These are phyloP conservation scores for Phaetusa simplex DNA, from an alignment of 2,113 vertebrate genomes.

Conservation along the genomic window DNA sequence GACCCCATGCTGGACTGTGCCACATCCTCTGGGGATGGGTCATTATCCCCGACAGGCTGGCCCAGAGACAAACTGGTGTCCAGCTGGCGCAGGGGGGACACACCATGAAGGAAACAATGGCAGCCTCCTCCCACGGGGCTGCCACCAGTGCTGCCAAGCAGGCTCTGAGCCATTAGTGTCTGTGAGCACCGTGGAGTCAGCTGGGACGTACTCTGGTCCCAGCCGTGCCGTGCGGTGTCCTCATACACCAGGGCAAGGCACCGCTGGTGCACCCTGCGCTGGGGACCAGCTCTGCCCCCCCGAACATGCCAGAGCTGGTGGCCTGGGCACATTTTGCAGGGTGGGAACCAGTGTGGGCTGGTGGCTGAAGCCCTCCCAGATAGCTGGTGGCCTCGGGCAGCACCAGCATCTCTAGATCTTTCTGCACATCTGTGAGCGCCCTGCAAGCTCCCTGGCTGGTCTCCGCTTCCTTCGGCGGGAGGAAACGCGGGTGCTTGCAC, in stretches of 20 bases:
- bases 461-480: background rate
- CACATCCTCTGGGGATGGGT: background rate
- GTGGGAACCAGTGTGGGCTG: background rate
- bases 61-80: background rate
- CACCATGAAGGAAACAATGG: accelerated
- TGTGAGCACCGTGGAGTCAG: accelerated
- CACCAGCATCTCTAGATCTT: background rate
- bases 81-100: background rate
- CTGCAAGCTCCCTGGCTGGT: background rate
- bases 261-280: accelerated
- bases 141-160: background rate
- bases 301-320: background rate
- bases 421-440: background rate
- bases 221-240: background rate
- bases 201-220: background rate
- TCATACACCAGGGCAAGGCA: background rate
- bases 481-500: background rate
- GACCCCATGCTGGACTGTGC: background rate
- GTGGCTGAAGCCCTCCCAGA: background rate
- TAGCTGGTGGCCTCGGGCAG: background rate
- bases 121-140: background rate
- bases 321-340: background rate
- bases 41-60: background rate
- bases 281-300: background rate
- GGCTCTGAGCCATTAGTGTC: background rate